These are phyloP conservation scores for Megalops cyprinoides DNA, from an alignment of 2,797 vertebrate genomes.

Conservation along the genomic window DNA sequence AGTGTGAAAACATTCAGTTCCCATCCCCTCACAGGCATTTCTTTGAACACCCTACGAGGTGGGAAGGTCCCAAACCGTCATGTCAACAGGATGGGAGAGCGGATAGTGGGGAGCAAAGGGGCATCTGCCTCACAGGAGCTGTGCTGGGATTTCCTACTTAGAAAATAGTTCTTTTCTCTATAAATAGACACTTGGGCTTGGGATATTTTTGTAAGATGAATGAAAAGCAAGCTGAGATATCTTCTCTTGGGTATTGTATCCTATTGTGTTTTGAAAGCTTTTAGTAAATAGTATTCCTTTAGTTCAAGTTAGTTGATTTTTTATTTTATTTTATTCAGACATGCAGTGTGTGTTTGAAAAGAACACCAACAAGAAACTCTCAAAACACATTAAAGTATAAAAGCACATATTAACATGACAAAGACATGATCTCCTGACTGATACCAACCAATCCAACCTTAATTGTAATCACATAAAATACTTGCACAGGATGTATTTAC, in stretches of 20 bases:
- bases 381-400: background rate
- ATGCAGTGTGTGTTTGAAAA: too few relatives aligned
- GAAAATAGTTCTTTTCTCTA: constrained; percentile 55
- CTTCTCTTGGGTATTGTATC: constrained; percentile 44
- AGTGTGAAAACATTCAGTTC: constrained; percentile 55
- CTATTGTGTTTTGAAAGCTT: constrained; percentile 37
- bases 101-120: constrained; percentile 46
- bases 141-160: constrained; percentile 65
- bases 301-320: background rate
- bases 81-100: constrained; percentile 69
- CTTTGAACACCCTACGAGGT: constrained; percentile 27
- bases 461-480: background rate
- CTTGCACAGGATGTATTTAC: background rate
- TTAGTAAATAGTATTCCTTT: background rate
- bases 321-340: too few relatives aligned
- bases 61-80: constrained; percentile 45
- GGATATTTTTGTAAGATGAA: constrained; percentile 5
- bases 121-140: constrained; percentile 53
- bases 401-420: too few relatives aligned
- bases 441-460: background rate
- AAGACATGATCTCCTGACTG: too few relatives aligned
- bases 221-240: constrained; percentile 44
- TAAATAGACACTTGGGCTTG: constrained; percentile 40
- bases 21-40: background rate
- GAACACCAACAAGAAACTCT: background rate